Conservation (phyloP, 2,113 vertebrate genomes). For the Rattus norvegicus region GRCr8 NC_086025.1:21096001-21096500, state of each 20-base stretch:
- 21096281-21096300: not conserved
- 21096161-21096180: not conserved
- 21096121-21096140: not conserved
- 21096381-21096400: too few relatives aligned
- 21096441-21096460: not conserved
- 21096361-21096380: not conserved
- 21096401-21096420: not conserved
- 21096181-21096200: not conserved
- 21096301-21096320: not conserved
- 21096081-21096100: not conserved
- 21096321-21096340: not conserved
- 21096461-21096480: not conserved
- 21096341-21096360: not conserved
- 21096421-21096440: not conserved
- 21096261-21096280: not conserved
- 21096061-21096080: not conserved
- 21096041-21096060: not conserved
- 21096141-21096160: not conserved
- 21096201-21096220: not conserved
- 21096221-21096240: not conserved
- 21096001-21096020: not conserved
- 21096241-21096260: not conserved
- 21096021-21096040: not conserved
- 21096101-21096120: not conserved
- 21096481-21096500: not conserved